Evolutionary conservation across 2,888 invertebrate species (phyloP).

Genomic region (Caenorhabditis drosophilae): DNA sequence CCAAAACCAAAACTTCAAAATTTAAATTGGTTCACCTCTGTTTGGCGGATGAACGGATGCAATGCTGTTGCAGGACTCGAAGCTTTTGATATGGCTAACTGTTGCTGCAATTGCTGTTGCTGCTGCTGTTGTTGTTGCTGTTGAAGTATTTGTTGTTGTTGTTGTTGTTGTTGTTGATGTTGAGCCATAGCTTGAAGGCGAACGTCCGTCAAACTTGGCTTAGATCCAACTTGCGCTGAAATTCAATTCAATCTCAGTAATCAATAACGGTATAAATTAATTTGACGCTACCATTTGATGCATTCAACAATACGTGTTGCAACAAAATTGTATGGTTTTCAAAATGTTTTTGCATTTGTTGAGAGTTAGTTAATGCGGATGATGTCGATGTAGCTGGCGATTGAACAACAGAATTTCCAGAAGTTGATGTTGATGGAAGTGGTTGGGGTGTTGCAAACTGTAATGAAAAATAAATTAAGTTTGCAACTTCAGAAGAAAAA

Average conservation of each 20-base stretch:
- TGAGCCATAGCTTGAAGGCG: conserved; percentile 35
- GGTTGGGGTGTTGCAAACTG: no score
- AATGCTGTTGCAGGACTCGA: conserved; percentile 11
- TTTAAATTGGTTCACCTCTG: no score
- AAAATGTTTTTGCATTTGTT: conserved; percentile 22
- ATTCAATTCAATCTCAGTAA: conserved; percentile 4
- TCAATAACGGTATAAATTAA: background rate
- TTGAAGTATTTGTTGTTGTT: no score
- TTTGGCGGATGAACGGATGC: conserved; percentile 35
- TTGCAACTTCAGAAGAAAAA: no score
- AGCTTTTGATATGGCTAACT: conserved; percentile 12
- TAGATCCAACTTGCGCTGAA: conserved; percentile 7
- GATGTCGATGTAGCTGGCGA: background rate
- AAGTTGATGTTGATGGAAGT: background rate
- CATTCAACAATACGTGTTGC: conserved; percentile 42
- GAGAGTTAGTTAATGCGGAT: background rate
- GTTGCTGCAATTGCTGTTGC: no score
- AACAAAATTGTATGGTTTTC: conserved; percentile 41
- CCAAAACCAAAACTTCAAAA: background rate
- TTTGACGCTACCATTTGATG: conserved; percentile 12
- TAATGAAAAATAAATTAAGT: no score
- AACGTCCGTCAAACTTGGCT: conserved; percentile 28
- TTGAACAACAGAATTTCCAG: no score
- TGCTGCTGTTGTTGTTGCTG: no score
- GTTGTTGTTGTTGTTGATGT: no score